Conservation (phyloP, 2,113 vertebrate species). For the Progne subis region DNA sequence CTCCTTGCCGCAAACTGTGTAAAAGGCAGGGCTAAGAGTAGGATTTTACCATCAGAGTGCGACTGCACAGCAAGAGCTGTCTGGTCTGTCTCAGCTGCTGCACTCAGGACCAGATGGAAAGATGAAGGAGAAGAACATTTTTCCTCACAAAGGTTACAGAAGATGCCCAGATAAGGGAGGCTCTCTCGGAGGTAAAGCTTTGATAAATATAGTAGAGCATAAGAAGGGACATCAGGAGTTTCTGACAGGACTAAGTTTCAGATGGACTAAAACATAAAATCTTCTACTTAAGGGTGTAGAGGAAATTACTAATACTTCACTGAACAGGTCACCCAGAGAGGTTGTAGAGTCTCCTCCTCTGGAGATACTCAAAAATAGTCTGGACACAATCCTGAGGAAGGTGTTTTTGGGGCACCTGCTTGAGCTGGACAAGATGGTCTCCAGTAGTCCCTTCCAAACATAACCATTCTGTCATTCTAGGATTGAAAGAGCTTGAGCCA, state of each 20-base stretch:
- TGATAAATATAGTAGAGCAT: neutral
- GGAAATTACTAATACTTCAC: neutral
- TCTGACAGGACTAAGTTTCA: neutral
- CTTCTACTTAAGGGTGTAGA: neutral
- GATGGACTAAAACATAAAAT: neutral
- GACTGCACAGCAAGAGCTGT: neutral
- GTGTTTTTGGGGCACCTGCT: neutral
- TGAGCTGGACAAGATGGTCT: too few species aligned
- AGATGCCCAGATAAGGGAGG: accelerated
- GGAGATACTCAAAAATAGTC: neutral
- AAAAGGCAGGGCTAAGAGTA: neutral
- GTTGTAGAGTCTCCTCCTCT: neutral
- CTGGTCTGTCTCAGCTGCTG: neutral
- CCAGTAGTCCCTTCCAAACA: neutral
- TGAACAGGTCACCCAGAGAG: neutral
- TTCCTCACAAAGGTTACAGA: neutral
- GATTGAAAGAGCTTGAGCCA: accelerated
- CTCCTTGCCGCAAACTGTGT: neutral
- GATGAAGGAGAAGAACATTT: neutral
- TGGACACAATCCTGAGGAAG: neutral
- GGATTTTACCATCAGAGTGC: neutral
- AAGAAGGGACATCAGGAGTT: neutral
- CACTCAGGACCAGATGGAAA: neutral
- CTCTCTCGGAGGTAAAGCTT: neutral
- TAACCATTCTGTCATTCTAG: neutral